Conservation (phyloP, 2,113 vertebrate genomes). For the Pardalotus punctatus region DNA sequence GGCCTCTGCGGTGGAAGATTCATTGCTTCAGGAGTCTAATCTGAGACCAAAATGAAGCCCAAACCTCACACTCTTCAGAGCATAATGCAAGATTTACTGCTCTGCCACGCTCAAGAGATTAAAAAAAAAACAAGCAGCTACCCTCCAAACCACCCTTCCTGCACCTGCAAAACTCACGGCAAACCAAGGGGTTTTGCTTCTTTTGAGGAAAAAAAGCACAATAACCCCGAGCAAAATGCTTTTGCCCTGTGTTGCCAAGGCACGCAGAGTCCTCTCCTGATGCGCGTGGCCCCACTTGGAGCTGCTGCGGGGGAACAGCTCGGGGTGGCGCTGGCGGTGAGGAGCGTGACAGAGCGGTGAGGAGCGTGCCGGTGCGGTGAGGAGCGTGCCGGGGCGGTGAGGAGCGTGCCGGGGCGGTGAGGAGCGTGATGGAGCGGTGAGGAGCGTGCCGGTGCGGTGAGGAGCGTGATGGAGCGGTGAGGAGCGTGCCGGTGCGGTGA, state of each 20-base stretch:
- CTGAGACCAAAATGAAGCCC: constrained; percentile 10
- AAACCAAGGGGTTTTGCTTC: neutral
- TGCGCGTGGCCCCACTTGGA: fast-evolving
- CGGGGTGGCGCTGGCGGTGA: neutral
- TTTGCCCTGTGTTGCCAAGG: neutral
- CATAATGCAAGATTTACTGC: constrained; percentile 32
- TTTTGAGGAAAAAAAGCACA: fast-evolving
- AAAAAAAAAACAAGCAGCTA: neutral
- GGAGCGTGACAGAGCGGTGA: neutral
- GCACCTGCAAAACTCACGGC: neutral
- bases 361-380: no score
- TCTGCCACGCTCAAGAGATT: constrained; percentile 23
- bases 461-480: no score
- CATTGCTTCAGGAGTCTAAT: constrained; percentile 17
- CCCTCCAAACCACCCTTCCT: neutral
- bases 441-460: no score
- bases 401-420: no score
- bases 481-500: no score
- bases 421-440: no score
- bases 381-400: no score
- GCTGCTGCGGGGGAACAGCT: fast-evolving
- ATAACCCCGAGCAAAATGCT: no score
- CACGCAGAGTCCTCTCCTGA: neutral
- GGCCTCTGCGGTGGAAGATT: neutral
- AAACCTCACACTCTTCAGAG: neutral